phyloP scores from a whole-genome alignment of 2,797 vertebrate species.

The Bovichtus variegatus region DNA sequence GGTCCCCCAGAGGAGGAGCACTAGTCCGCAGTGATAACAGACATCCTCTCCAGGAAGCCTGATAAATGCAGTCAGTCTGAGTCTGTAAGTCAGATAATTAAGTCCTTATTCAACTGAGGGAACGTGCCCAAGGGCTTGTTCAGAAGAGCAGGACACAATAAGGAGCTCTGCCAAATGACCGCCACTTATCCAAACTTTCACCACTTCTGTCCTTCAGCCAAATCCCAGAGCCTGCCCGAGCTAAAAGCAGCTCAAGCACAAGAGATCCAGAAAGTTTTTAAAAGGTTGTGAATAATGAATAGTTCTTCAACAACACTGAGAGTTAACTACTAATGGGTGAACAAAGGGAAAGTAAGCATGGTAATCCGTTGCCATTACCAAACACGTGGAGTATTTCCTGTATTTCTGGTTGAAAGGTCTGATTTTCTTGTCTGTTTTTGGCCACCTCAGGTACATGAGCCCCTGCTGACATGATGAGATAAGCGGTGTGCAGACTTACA shows the following conservation, averaged over 20 bases:
- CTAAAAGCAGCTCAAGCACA: slow-evolving; percentile 22
- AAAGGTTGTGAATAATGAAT: slow-evolving; percentile 40
- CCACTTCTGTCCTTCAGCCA: slow-evolving; percentile 27
- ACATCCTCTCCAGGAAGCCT: slow-evolving; percentile 59
- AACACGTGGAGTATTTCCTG: neutral
- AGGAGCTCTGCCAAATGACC: slow-evolving; percentile 55
- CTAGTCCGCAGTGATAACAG: slow-evolving; percentile 58
- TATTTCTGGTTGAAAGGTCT: neutral
- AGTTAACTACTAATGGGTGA: slow-evolving; percentile 18
- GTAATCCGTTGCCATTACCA: neutral
- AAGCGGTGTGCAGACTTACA: slow-evolving; percentile 3
- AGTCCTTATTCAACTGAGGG: slow-evolving; percentile 55
- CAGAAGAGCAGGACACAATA: slow-evolving; percentile 33
- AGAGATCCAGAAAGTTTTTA: slow-evolving; percentile 16
- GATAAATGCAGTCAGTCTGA: slow-evolving; percentile 66
- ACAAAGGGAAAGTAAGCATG: neutral
- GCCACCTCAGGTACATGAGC: neutral
- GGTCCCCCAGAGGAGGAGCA: slow-evolving; percentile 50
- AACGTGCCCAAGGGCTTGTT: slow-evolving; percentile 57
- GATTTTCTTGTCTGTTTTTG: neutral
- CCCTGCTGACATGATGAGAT: neutral
- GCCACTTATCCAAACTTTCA: slow-evolving; percentile 47
- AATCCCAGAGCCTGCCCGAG: slow-evolving; percentile 31
- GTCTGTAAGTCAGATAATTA: slow-evolving; percentile 71
- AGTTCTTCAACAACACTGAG: slow-evolving; percentile 16